Evolutionary conservation across 1,140 invertebrate species (phyloP).

Genomic region (Aphaenogaster rudis): DNA sequence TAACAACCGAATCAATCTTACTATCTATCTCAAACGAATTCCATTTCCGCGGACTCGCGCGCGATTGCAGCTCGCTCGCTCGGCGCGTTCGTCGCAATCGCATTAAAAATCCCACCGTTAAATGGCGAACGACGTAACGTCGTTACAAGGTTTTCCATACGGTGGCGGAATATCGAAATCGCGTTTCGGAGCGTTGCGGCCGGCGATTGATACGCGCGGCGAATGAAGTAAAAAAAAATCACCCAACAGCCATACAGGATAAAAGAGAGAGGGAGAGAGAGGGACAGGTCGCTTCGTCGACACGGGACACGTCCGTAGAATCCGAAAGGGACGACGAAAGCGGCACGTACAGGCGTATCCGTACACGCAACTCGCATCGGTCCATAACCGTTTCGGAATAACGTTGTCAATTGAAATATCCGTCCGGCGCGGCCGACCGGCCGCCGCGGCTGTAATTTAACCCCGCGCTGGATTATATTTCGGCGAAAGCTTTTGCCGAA

Average conservation of each 20-base stretch:
- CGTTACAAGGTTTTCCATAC: slow-evolving; percentile 62
- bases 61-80: slow-evolving; percentile 45
- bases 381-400: slow-evolving; percentile 67
- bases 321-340: slow-evolving; percentile 61
- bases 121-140: slow-evolving; percentile 63
- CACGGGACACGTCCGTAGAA: slow-evolving; percentile 62
- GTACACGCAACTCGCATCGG: slow-evolving; percentile 41
- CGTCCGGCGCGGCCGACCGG: slow-evolving; percentile 43
- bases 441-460: slow-evolving; percentile 72
- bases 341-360: slow-evolving; percentile 57
- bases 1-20: slow-evolving; percentile 57
- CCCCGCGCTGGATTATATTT: slow-evolving; percentile 75
- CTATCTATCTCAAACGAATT: slow-evolving; percentile 58
- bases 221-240: slow-evolving; percentile 58
- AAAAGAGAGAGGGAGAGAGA: not conserved
- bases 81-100: slow-evolving; percentile 49
- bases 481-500: slow-evolving; percentile 76
- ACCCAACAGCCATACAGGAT: slow-evolving; percentile 24
- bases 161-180: slow-evolving; percentile 63
- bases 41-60: slow-evolving; percentile 52
- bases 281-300: slow-evolving; percentile 43
- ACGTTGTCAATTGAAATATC: slow-evolving; percentile 77
- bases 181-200: slow-evolving; percentile 51
- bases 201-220: slow-evolving; percentile 60
- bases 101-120: slow-evolving; percentile 65